Evolutionary conservation across 2,113 vertebrate genomes (phyloP), one percentile per base, ranked within the genome.

Genomic region (Mungos mungo): DNA sequence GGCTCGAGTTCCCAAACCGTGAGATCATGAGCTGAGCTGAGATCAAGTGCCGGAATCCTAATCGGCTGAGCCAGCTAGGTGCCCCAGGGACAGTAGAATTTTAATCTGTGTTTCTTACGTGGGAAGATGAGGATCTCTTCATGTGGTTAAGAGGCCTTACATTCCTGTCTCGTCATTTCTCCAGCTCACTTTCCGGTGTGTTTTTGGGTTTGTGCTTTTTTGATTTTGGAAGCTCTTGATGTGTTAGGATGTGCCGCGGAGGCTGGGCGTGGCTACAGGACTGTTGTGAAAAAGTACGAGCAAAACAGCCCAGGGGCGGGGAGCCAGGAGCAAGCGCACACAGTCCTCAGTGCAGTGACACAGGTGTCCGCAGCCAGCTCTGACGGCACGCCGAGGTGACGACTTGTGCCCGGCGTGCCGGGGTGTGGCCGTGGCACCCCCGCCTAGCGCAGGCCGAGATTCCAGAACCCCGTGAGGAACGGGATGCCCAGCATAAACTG

Each of bases 161-260:
- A 10, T 66, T 88, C 69, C 54, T 52, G 38, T 85, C 29, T 84
- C 2, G 21, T 72, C 60, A 31, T 71, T 88, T 77, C 15, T 25
- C 57, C 63, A 52, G 69, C 68, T n/a, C 3, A 2, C 68, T 95
- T 76, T 87, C 47, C 54, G 66, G 35, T 86, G 66, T 45, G 72
- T 13, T 79, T 92, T 79, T 2, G 33, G 45, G 38, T 33, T 86
- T 81, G 9, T 84, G 16, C 38, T 90, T n/a, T 33, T 47, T 82
- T 93, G 80, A 47, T 89, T 96, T 93, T 71, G 85, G 79, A 94
- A 89, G 76, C n/a, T 80, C 47, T 74, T 74, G 35, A 29, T 82
- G 35, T 90, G 35, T 71, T 77, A 47, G 60, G 31, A 15, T 90
- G 41, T 41, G 41, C 41, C 41, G 41, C 41, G 41, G 41, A 41